Evolutionary conservation across 2,797 vertebrate species (phyloP).

Genomic region (Syngnathus rostellatus): DNA sequence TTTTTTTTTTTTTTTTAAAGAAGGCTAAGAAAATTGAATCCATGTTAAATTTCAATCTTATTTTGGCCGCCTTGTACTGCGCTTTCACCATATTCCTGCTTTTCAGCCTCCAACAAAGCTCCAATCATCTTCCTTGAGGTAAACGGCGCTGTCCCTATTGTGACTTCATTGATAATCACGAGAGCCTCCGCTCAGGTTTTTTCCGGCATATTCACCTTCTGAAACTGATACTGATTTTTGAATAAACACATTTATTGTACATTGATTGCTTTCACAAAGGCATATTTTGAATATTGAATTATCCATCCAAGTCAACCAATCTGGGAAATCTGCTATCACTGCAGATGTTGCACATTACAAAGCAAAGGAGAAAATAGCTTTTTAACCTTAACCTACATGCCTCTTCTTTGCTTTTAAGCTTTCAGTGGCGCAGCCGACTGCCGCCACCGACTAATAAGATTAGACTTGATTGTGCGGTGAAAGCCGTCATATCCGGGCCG

Average conservation of each 20-base stretch:
- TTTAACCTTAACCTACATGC: conserved; percentile 41
- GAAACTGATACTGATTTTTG: background rate
- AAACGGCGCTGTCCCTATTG: background rate
- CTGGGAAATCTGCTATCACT: conserved; percentile 46
- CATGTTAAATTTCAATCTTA: conserved; percentile 35
- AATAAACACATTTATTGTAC: background rate
- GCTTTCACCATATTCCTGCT: background rate
- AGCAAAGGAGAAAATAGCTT: conserved; percentile 44
- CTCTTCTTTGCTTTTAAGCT: conserved; percentile 27
- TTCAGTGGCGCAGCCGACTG: conserved; percentile 38
- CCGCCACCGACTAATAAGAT: conserved; percentile 51
- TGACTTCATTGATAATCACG: background rate
- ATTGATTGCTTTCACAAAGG: background rate
- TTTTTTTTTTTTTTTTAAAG: background rate
- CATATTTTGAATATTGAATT: conserved; percentile 25
- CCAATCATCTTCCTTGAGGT: conserved; percentile 5
- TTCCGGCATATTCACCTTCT: background rate
- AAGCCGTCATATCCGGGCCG: conserved; percentile 53
- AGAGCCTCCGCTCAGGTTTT: background rate
- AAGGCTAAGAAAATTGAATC: conserved; percentile 44
- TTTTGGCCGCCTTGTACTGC: background rate
- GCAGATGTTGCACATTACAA: conserved; percentile 30
- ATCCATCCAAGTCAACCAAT: conserved; percentile 33
- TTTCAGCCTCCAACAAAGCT: conserved; percentile 10
- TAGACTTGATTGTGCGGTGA: conserved; percentile 57